Evolutionary conservation across 2,888 invertebrate genomes (phyloP).

Genomic region (Sphaeridia pumilis): DNA sequence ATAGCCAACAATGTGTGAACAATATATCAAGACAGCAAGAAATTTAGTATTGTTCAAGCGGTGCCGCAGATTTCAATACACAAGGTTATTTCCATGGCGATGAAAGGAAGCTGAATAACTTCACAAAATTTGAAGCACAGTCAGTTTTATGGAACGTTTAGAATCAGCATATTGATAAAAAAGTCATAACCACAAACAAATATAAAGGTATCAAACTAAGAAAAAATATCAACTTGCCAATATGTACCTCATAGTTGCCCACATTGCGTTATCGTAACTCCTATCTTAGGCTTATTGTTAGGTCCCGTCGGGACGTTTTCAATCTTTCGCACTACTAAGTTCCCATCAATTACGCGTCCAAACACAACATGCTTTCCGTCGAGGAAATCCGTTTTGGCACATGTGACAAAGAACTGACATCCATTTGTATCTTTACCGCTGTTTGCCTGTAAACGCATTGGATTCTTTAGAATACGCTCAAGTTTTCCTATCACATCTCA

Average conservation of each 20-base stretch:
- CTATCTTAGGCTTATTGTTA: conserved; percentile 98
- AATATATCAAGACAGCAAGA: too few species aligned
- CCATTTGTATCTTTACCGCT: conserved; percentile 98
- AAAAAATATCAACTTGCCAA: too few species aligned
- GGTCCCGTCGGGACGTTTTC: conserved; percentile 99
- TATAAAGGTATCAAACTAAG: too few species aligned
- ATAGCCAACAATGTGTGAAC: too few species aligned
- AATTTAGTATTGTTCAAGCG: too few species aligned
- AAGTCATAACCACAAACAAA: too few species aligned
- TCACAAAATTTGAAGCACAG: too few species aligned
- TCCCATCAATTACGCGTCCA: conserved; percentile 91
- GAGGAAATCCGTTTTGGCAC: conserved; percentile 95
- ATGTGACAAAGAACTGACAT: conserved; percentile 99
- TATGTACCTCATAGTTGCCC: conserved; percentile 99
- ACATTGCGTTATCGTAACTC: conserved; percentile 93
- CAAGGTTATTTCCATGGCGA: too few species aligned
- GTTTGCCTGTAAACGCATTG: conserved; percentile 55
- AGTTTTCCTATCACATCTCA: not conserved
- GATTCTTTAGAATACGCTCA: not conserved
- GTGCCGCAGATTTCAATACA: too few species aligned
- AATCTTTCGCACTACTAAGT: conserved; percentile 95
- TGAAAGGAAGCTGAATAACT: too few species aligned
- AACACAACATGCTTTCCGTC: conserved; percentile 99
- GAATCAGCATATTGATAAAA: too few species aligned
- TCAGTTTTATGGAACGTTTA: too few species aligned